These are phyloP conservation scores for Drusus annulatus DNA, from an alignment of 1,140 invertebrate species.

Conservation along the genomic window DNA sequence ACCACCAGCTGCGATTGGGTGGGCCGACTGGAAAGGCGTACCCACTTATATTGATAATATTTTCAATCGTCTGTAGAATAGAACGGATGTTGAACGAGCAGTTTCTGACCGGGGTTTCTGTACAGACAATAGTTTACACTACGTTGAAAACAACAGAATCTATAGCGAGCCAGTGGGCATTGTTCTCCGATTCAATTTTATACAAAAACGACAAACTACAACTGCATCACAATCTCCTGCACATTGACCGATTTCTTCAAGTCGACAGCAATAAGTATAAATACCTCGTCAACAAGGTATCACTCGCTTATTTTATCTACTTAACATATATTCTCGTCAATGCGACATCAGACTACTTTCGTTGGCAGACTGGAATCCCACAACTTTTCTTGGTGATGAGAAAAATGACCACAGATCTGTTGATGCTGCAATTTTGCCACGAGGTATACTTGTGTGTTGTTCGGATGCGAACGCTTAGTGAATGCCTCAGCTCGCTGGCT, in stretches of 20 bases:
- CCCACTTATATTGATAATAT: constrained; percentile 9
- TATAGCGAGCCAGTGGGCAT: neutral
- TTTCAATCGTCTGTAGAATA: constrained; percentile 27
- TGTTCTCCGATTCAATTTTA: constrained; percentile 16
- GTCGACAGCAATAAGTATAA: constrained; percentile 13
- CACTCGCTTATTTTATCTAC: neutral
- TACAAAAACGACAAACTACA: constrained; percentile 24
- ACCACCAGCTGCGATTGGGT: neutral
- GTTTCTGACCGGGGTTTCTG: neutral
- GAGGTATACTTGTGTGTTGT: constrained; percentile 32
- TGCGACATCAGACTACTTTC: constrained; percentile 23
- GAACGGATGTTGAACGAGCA: constrained; percentile 22
- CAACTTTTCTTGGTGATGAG: constrained; percentile 37
- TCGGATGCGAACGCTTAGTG: constrained; percentile 9
- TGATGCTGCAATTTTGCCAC: constrained; percentile 23
- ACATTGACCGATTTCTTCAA: constrained; percentile 22
- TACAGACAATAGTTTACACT: neutral
- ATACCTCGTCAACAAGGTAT: neutral
- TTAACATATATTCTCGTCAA: neutral
- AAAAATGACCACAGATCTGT: constrained; percentile 36
- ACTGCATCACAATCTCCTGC: constrained; percentile 15
- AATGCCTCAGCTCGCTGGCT: neutral
- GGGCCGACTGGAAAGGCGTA: constrained; percentile 7
- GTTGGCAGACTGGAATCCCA: constrained; percentile 15
- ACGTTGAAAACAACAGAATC: constrained; percentile 22